Base-by-base conservation (phyloP, 2,888 invertebrate genomes). In the Ceramica pisi region DNA sequence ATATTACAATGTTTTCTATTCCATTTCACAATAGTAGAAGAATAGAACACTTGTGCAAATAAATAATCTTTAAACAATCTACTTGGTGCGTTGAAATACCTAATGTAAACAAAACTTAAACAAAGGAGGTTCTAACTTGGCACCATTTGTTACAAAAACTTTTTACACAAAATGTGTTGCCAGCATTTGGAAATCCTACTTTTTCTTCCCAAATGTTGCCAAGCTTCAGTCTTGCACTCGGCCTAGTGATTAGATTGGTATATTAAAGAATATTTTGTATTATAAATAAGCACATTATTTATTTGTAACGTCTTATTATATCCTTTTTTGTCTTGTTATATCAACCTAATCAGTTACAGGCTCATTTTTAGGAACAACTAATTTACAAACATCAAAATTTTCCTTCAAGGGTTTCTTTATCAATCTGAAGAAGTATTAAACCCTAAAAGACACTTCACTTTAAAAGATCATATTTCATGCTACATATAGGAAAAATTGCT, bases 181-280 rank as follows among this genome's bases (percentile, higher is more conserved):
- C 56, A 73, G 51, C 51, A 74, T 62, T 26, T 46, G 12, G 62
- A 62, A 80, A 48, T 19, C 1, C 19, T 46, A 26, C 3, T 14
- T 14, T 57, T 46, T n/a, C 31, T 55, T 21, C 38, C 16, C 23
- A 1, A 56, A 74, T 82, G 63, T 70, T 75, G 69, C 83, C 59
- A 64, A 57, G 35, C 55, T 80, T 59, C 31, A 69, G 61, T 48
- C 68, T 67, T 71, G 63, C 71, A 62, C 50, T 71, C 72, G 79
- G 78, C 84, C 87, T 80, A 86, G 78, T 87, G 87, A 88, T 90
- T 90, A 87, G 85, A 87, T 91, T 90, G 89, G 38, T 89, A 88
- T 89, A 86, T 73, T 83, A 85, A 85, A 87, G 84, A 83, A 78
- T 83, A 84, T 75, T 77, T 81, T 89, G 72, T 85, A 84, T 82